phyloP scores from a whole-genome alignment of 2,888 invertebrate genomes.

The Ferdinandea cuprea region DNA sequence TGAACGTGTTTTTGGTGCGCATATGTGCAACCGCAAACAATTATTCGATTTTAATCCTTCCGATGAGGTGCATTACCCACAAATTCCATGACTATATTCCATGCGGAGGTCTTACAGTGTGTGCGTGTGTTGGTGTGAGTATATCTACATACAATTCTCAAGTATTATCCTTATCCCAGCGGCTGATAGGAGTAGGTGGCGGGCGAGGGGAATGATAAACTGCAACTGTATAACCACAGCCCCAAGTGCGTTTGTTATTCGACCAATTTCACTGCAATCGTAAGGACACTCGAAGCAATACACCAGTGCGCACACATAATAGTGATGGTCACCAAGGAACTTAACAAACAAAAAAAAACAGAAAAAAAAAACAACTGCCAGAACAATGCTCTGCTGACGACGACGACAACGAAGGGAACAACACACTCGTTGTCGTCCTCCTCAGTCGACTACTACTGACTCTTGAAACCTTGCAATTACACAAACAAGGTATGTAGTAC shows the following conservation, averaged over 20 bases:
- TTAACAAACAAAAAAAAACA: not conserved
- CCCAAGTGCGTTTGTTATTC: conserved; percentile 56
- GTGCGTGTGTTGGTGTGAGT: conserved; percentile 2
- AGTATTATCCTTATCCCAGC: conserved; percentile 35
- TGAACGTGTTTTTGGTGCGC: conserved; percentile 63
- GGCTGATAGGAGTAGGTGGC: not conserved
- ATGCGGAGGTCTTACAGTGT: conserved; percentile 16
- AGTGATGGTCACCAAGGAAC: conserved; percentile 26
- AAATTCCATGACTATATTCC: conserved; percentile 55
- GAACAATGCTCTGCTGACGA: conserved; percentile 4
- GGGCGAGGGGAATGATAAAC: conserved; percentile 12
- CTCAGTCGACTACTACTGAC: conserved; percentile 1
- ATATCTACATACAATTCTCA: conserved; percentile 18
- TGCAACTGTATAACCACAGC: conserved; percentile 30
- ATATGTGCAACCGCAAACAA: conserved; percentile 72
- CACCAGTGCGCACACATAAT: conserved; percentile 24
- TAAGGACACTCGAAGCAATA: conserved; percentile 36
- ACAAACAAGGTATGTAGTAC: not conserved
- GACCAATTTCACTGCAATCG: conserved; percentile 54
- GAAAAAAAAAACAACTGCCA: conserved; percentile 9
- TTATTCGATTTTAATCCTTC: conserved; percentile 74
- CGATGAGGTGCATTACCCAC: conserved; percentile 67
- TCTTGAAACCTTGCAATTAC: conserved; percentile 37
- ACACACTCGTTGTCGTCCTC: not conserved
- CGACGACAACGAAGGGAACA: not conserved